Evolutionary conservation across 2,888 invertebrate species (phyloP).

Genomic region (Heliothis peltigera): DNA sequence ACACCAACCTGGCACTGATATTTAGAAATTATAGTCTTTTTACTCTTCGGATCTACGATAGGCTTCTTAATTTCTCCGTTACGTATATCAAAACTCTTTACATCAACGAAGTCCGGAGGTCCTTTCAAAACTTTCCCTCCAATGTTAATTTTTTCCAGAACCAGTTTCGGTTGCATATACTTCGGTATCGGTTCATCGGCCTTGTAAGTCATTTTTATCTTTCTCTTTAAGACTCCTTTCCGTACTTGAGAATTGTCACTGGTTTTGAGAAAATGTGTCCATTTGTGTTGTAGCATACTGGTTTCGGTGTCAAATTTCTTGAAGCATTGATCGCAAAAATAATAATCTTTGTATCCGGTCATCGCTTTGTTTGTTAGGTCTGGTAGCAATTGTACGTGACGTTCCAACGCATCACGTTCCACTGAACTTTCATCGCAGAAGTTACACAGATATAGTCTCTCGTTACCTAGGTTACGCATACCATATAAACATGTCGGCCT

Average conservation of each 20-base stretch:
- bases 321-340: conserved; percentile 81
- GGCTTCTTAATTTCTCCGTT: conserved; percentile 66
- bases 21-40: conserved; percentile 78
- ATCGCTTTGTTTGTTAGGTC: conserved; percentile 76
- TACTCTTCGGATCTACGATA: conserved; percentile 70
- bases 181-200: conserved; percentile 72
- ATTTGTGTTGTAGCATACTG: conserved; percentile 82
- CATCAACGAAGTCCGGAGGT: conserved; percentile 41
- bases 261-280: conserved; percentile 79
- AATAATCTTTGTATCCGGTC: conserved; percentile 79
- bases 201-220: conserved; percentile 66
- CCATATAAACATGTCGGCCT: conserved; percentile 70
- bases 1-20: conserved; percentile 78
- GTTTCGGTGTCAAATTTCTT: conserved; percentile 78
- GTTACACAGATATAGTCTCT: conserved; percentile 77
- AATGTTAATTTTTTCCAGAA: conserved; percentile 70
- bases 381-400: conserved; percentile 73
- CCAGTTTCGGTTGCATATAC: conserved; percentile 70
- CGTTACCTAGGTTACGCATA: conserved; percentile 69
- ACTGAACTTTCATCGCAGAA: conserved; percentile 79
- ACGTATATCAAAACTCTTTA: conserved; percentile 45
- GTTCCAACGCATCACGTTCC: conserved; percentile 72
- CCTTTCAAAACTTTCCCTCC: conserved; percentile 39
- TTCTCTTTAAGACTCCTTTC: conserved; percentile 30
- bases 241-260: conserved; percentile 70